Conservation (phyloP, 2,113 vertebrate species). For the Lanius ludovicianus region DNA sequence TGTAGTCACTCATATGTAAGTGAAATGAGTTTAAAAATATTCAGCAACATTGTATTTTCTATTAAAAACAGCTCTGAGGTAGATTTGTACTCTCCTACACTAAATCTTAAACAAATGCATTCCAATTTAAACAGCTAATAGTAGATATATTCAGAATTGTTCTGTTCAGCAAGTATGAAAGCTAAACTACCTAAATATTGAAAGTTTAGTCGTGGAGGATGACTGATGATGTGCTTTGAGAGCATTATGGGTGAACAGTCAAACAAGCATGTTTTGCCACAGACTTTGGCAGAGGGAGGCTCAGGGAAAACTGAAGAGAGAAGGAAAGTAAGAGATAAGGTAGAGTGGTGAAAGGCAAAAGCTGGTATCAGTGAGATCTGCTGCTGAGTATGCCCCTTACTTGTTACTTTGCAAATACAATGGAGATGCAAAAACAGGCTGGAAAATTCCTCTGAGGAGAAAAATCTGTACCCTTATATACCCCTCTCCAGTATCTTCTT, state of each 20-base stretch:
- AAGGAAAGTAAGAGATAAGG: constrained; percentile 36
- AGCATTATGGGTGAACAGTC: background rate
- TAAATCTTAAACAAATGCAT: background rate
- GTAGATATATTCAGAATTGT: background rate
- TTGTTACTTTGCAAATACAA: constrained; percentile 63
- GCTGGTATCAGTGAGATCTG: constrained; percentile 24
- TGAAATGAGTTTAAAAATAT: background rate
- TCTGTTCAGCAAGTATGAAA: background rate
- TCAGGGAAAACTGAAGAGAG: background rate
- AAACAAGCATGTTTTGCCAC: background rate
- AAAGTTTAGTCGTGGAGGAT: background rate
- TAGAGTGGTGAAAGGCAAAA: constrained; percentile 22
- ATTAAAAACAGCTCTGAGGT: background rate
- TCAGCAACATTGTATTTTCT: background rate
- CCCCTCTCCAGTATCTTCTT: constrained; percentile 67
- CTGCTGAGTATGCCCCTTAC: constrained; percentile 44
- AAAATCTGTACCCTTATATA: constrained; percentile 63
- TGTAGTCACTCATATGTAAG: background rate
- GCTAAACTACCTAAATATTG: background rate
- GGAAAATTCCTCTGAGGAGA: constrained; percentile 45
- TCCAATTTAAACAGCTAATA: background rate
- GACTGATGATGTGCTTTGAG: background rate
- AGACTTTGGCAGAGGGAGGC: background rate
- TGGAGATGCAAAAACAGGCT: constrained; percentile 1
- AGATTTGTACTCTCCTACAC: background rate